Percentiles rank a stretch among this genome's conserved stretches.
phyloP scores from a whole-genome alignment of 2,888 invertebrate genomes.

The Ariolimax columbianus region DNA sequence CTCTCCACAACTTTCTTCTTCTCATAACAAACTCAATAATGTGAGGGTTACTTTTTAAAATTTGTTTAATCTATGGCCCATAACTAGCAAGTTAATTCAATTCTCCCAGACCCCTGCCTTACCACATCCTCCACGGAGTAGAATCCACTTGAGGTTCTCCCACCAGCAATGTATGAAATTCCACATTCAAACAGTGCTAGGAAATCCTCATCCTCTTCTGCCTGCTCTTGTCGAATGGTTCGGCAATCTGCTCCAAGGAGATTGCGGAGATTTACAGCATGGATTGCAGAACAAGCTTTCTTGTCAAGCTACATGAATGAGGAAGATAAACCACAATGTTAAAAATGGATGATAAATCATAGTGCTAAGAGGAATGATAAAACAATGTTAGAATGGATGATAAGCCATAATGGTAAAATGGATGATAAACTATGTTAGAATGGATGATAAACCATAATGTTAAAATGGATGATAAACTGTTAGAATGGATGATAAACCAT shows the following conservation, averaged over 20 bases:
- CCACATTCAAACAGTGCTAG: constrained; percentile 92
- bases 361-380: too few species aligned
- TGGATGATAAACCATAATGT: too few species aligned
- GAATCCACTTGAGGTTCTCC: constrained; percentile 97
- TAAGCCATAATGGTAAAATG: too few species aligned
- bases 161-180: constrained; percentile 96
- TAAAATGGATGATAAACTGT: too few species aligned
- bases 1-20: too few species aligned
- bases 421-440: too few species aligned
- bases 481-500: too few species aligned
- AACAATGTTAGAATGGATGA: too few species aligned
- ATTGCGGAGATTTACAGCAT: constrained; percentile 98
- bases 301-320: constrained; percentile 86
- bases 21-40: too few species aligned
- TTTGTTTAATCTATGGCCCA: neutral
- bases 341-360: too few species aligned
- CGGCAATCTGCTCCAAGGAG: constrained; percentile 94
- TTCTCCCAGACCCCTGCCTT: constrained; percentile 40
- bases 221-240: constrained; percentile 97
- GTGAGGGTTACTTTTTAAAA: too few species aligned
- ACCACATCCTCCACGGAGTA: constrained; percentile 92
- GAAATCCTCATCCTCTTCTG: constrained; percentile 97
- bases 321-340: neutral
- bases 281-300: constrained; percentile 97
- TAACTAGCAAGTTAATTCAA: neutral